Evolutionary conservation across 2,888 invertebrate species (phyloP), one percentile per base, ranked within the genome.

Genomic region (Priocnemis perturbator): DNA sequence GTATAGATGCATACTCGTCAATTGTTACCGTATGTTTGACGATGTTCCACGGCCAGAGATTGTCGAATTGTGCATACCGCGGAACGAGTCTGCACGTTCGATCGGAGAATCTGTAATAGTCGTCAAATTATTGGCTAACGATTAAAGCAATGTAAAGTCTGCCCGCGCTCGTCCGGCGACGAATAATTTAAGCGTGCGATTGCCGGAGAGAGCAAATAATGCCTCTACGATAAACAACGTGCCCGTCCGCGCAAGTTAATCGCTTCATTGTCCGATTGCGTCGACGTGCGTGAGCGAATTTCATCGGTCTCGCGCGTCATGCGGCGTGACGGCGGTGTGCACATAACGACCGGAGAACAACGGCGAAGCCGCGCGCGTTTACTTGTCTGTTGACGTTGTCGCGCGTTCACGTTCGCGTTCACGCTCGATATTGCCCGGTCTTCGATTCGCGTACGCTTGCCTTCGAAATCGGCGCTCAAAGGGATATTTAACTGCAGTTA

Each of bases 111-210:
- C 63, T 78, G 76, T 75, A 81, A 77, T 81, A 79, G 76, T 74
- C 78, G 77, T 75, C 79, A 80, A 81, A 83, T 83, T 81, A 84
- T 83, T 77, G 81, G 80, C 76, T 72, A 79, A 79, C 83, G 81
- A 82, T 83, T 84, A 84, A 82, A 82, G 84, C 81, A 81, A 77
- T 84, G 81, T 83, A 85, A 83, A 84, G 83, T 84, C 79, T 83
- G 81, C 74, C 71, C 30, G 67, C 48, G 71, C 72, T 78, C 78
- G 78, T 77, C 67, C 78, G 69, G 74, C 74, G 79, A 73, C 76
- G 82, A 84, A 86, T 86, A 86, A 86, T 86, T 86, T 86, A 85
- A 83, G 82, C 84, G 86, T 82, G 84, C 81, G 83, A 84, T 84
- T 84, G 81, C 79, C 77, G 74, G 71, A 78, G 74, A 37, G 37